Conservation (phyloP, 37 sponge, comb jelly and placozoan species). For the Aphrocallistes beatrix region DNA sequence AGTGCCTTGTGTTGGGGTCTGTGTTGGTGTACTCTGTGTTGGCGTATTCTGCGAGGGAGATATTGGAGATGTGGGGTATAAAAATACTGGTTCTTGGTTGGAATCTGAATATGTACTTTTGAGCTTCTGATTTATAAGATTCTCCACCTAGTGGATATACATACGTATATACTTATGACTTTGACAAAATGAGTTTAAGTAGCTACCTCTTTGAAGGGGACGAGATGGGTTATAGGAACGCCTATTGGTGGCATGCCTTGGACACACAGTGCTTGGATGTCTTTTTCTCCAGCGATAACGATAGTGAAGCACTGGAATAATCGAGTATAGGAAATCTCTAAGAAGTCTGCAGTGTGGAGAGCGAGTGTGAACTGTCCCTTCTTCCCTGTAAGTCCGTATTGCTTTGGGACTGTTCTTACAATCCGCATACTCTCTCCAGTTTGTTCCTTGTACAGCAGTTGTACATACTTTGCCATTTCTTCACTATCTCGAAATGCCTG, state of each 20-base stretch:
- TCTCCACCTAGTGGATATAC: neutral
- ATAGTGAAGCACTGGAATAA: neutral
- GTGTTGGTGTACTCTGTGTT: too few relatives aligned
- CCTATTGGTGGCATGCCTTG: neutral
- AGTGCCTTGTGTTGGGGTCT: too few relatives aligned
- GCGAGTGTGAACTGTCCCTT: neutral
- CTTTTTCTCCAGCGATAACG: neutral
- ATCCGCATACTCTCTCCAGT: neutral
- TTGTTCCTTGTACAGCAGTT: neutral
- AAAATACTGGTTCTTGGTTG: too few relatives aligned
- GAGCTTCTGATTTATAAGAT: neutral
- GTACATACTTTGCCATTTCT: neutral
- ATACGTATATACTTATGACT: neutral
- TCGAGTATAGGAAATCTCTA: neutral
- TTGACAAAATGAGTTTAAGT: neutral
- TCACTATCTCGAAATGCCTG: constrained; percentile 1
- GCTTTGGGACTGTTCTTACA: neutral
- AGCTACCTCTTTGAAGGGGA: neutral
- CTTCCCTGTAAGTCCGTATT: neutral
- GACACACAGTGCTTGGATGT: neutral
- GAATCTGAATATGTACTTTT: neutral
- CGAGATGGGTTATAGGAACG: neutral
- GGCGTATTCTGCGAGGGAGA: too few relatives aligned
- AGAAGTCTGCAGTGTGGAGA: neutral
- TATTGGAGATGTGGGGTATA: too few relatives aligned